phyloP scores from a whole-genome alignment of 1,140 invertebrate species.

The Harlomillsia oculata region DNA sequence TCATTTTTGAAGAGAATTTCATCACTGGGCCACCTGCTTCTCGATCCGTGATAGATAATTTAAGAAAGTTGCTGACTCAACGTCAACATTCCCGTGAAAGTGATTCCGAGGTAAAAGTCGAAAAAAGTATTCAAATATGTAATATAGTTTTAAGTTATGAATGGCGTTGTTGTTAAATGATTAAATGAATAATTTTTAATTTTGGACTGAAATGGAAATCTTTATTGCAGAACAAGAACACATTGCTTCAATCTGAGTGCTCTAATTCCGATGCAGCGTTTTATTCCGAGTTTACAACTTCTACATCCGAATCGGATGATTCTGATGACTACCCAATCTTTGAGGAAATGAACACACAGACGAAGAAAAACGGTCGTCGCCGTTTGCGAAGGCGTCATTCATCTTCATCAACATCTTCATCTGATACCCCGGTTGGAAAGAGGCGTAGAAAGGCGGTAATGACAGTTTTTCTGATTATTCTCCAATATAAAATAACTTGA shows the following conservation, averaged over 20 bases:
- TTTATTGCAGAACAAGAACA: conserved; percentile 16
- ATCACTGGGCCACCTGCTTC: conserved; percentile 25
- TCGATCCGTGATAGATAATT: conserved; percentile 31
- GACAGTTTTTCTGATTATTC: not conserved
- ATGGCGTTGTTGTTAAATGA: not conserved
- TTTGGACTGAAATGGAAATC: not conserved
- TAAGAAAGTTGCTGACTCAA: conserved; percentile 30
- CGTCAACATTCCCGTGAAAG: conserved; percentile 35
- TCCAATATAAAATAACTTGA: too few species aligned
- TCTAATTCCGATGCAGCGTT: conserved; percentile 26
- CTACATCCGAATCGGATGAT: conserved; percentile 29
- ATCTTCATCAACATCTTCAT: conserved; percentile 25
- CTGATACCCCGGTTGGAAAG: conserved; percentile 20
- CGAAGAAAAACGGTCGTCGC: conserved; percentile 3
- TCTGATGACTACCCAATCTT: conserved; percentile 18
- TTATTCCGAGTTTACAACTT: conserved; percentile 27
- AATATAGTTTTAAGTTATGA: not conserved
- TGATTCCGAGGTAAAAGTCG: conserved; percentile 24
- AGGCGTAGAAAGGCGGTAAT: conserved; percentile 6
- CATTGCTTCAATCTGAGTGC: conserved; percentile 1
- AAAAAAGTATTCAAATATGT: not conserved
- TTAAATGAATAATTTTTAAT: not conserved
- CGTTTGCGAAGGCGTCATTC: not conserved
- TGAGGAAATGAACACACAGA: conserved; percentile 15
- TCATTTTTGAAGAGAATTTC: conserved; percentile 14